These are phyloP conservation scores for Dissostichus mawsoni DNA, from an alignment of 2,113 vertebrate genomes.

Conservation along the genomic window DNA sequence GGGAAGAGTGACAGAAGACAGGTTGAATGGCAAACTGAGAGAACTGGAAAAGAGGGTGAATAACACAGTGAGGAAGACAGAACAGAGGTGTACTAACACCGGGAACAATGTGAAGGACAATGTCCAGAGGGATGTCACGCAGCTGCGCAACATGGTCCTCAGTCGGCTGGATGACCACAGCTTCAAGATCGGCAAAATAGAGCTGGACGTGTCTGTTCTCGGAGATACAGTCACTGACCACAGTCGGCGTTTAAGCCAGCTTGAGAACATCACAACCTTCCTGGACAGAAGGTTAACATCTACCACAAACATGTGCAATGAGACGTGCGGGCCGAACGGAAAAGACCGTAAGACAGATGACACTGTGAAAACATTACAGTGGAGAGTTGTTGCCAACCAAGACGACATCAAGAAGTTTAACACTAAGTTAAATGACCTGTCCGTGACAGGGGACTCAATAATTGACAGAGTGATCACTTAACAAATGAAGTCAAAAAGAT, in stretches of 20 bases:
- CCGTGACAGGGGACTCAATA: slow-evolving; percentile 82
- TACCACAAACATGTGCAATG: slow-evolving; percentile 79
- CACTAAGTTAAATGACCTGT: slow-evolving; percentile 82
- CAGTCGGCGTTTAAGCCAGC: slow-evolving; percentile 66
- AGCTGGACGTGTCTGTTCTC: slow-evolving; percentile 79
- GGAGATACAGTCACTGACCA: slow-evolving; percentile 78
- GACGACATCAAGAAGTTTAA: slow-evolving; percentile 83
- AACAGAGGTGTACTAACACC: slow-evolving; percentile 82
- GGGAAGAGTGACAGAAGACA: slow-evolving; percentile 77
- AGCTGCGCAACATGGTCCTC: slow-evolving; percentile 75
- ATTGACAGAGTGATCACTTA: slow-evolving; percentile 80
- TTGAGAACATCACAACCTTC: slow-evolving; percentile 77
- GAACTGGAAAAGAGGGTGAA: slow-evolving; percentile 89
- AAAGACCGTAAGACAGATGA: slow-evolving; percentile 68
- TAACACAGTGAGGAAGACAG: slow-evolving; percentile 83
- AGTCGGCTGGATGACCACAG: slow-evolving; percentile 78
- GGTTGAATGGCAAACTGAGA: slow-evolving; percentile 82
- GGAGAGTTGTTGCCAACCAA: slow-evolving; percentile 82
- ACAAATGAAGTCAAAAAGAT: slow-evolving; percentile 75
- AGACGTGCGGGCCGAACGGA: slow-evolving; percentile 77
- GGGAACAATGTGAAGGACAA: slow-evolving; percentile 81
- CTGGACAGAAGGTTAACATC: slow-evolving; percentile 81
- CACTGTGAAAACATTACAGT: slow-evolving; percentile 84
- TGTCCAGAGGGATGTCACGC: slow-evolving; percentile 81
- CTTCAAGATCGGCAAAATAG: slow-evolving; percentile 81